Evolutionary conservation across 2,797 vertebrate genomes (phyloP).

Genomic region (Naso thynnoides): DNA sequence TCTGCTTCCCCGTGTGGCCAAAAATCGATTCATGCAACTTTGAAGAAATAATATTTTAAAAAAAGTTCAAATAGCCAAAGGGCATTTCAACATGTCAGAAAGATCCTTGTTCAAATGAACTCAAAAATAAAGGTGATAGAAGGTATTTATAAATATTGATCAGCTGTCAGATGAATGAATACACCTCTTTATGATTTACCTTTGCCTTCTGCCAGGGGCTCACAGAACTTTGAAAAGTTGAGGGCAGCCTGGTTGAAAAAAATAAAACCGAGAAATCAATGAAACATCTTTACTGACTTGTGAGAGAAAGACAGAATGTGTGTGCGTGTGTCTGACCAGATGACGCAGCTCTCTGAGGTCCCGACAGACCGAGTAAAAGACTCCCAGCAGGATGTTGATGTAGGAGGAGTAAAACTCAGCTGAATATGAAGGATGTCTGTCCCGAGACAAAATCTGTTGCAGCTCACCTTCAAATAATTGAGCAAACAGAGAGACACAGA

Average conservation of each 20-base stretch:
- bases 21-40: constrained; percentile 4
- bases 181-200: constrained; percentile 81
- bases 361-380: constrained; percentile 95
- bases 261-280: constrained; percentile 37
- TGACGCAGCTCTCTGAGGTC: constrained; percentile 96
- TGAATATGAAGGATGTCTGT: constrained; percentile 90
- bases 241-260: constrained; percentile 88
- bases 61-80: not conserved
- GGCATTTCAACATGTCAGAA: not conserved
- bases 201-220: constrained; percentile 93
- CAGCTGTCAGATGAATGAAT: constrained; percentile 26
- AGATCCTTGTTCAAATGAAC: constrained; percentile 14
- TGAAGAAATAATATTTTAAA: not conserved
- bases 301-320: constrained; percentile 33
- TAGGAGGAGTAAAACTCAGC: constrained; percentile 94
- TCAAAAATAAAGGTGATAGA: not conserved
- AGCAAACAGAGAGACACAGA: not conserved
- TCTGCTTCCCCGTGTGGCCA: not conserved
- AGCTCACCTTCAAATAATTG: constrained; percentile 86
- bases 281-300: too few species aligned
- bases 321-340: constrained; percentile 86
- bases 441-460: constrained; percentile 91
- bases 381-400: constrained; percentile 96
- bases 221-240: constrained; percentile 96
- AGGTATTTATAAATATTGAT: constrained; percentile 32